phyloP scores from a whole-genome alignment of 2,113 vertebrate species.

The Xiphophorus couchianus region DNA sequence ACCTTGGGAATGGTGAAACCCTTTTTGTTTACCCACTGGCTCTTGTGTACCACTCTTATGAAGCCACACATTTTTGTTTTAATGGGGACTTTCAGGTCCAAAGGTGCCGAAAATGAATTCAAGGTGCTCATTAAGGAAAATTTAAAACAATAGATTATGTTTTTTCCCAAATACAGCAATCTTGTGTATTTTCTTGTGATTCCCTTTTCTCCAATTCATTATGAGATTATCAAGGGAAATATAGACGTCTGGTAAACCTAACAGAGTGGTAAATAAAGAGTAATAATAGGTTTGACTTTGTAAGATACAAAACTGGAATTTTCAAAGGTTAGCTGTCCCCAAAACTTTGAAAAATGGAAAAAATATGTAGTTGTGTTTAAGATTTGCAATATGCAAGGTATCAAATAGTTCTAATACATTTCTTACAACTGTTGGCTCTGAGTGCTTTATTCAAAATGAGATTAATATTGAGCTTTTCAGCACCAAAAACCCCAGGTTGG shows the following conservation, averaged over 20 bases:
- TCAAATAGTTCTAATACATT: too few species aligned
- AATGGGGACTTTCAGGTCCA: slow-evolving; percentile 23
- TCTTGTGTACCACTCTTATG: slow-evolving; percentile 30
- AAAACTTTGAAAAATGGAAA: too few species aligned
- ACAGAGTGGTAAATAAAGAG: slow-evolving; percentile 15
- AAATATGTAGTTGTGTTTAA: too few species aligned
- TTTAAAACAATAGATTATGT: slow-evolving; percentile 28
- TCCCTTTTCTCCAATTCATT: slow-evolving; percentile 50
- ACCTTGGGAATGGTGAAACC: slow-evolving; percentile 23
- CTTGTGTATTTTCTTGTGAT: slow-evolving; percentile 36
- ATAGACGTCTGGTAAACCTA: slow-evolving; percentile 29
- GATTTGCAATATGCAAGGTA: too few species aligned
- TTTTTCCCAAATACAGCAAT: slow-evolving; percentile 38
- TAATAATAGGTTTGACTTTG: neutral
- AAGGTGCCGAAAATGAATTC: slow-evolving; percentile 31
- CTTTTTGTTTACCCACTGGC: slow-evolving; percentile 37
- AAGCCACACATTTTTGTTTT: slow-evolving; percentile 49
- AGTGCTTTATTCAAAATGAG: too few species aligned
- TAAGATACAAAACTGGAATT: too few species aligned
- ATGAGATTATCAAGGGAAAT: slow-evolving; percentile 49
- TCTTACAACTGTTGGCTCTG: too few species aligned
- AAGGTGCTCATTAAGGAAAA: slow-evolving; percentile 37
- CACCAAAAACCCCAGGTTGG: too few species aligned
- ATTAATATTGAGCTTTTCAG: too few species aligned
- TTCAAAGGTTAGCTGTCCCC: too few species aligned